Conservation (phyloP, 1,140 invertebrate species). For the Drosophila pectinifera region DNA sequence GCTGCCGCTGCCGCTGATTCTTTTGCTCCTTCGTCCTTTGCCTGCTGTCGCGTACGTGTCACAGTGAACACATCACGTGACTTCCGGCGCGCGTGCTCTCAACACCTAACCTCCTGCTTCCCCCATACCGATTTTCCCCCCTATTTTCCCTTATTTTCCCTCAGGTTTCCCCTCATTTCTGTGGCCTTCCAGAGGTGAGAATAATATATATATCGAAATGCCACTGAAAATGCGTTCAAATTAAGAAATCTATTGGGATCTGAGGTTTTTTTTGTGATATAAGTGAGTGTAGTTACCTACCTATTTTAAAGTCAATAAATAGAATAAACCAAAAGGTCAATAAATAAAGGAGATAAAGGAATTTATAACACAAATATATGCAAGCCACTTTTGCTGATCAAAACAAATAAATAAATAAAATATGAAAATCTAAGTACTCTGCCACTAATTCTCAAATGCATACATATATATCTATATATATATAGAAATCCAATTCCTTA, state of each 20-base stretch:
- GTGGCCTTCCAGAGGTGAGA: not conserved
- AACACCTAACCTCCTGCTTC: slow-evolving; percentile 62
- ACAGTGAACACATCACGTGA: slow-evolving; percentile 80
- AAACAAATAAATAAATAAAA: too few species aligned
- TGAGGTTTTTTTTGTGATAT: not conserved
- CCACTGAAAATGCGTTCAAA: slow-evolving; percentile 49
- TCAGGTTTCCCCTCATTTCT: slow-evolving; percentile 1
- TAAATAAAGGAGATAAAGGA: not conserved
- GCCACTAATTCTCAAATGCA: not conserved
- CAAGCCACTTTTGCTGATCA: too few species aligned
- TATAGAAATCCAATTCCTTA: not conserved
- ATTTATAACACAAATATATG: too few species aligned
- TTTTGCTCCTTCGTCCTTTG: slow-evolving; percentile 28
- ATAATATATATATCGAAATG: slow-evolving; percentile 56
- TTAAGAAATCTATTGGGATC: slow-evolving; percentile 40
- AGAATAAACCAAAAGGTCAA: not conserved
- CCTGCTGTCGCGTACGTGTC: slow-evolving; percentile 78
- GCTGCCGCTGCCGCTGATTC: slow-evolving; percentile 29
- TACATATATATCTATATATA: too few species aligned
- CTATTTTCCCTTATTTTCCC: not conserved
- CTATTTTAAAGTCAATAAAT: not conserved
- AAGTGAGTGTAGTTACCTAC: too few species aligned
- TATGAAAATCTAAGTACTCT: too few species aligned
- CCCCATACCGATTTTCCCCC: slow-evolving; percentile 3
- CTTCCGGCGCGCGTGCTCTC: slow-evolving; percentile 75